phyloP scores from a whole-genome alignment of 2,888 invertebrate species.

The Mythimna impura region DNA sequence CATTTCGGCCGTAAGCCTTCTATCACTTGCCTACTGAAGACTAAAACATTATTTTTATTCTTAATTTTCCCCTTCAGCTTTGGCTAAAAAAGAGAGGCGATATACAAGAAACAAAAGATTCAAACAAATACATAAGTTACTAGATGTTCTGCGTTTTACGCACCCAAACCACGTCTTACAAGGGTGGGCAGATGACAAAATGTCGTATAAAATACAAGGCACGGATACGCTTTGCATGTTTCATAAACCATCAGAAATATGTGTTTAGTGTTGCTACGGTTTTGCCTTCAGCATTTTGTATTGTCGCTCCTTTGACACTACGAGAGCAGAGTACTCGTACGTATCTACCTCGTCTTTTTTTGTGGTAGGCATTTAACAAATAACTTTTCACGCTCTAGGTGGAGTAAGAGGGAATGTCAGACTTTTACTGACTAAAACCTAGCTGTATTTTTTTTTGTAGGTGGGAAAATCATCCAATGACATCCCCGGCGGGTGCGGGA shows the following conservation, averaged over 20 bases:
- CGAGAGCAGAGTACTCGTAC: background rate
- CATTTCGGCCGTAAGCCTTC: background rate
- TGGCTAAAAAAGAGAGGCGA: slow-evolving; percentile 50
- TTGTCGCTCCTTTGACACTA: slow-evolving; percentile 38
- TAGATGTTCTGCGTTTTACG: slow-evolving; percentile 69
- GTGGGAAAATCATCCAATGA: too few relatives aligned
- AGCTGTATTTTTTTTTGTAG: too few relatives aligned
- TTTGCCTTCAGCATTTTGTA: slow-evolving; percentile 62
- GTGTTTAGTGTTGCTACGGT: slow-evolving; percentile 75
- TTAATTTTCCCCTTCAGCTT: slow-evolving; percentile 22
- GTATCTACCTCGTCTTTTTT: background rate
- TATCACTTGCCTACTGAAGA: background rate
- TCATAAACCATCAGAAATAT: slow-evolving; percentile 80
- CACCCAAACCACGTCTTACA: slow-evolving; percentile 78
- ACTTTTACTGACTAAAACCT: too few relatives aligned
- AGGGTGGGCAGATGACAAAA: slow-evolving; percentile 84
- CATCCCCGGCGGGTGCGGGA: too few relatives aligned
- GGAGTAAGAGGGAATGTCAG: too few relatives aligned
- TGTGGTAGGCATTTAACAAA: too few relatives aligned
- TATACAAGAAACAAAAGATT: slow-evolving; percentile 61
- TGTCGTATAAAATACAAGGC: slow-evolving; percentile 82
- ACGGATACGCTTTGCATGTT: slow-evolving; percentile 79
- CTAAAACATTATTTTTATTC: slow-evolving; percentile 25
- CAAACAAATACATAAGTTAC: slow-evolving; percentile 63
- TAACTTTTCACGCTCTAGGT: too few relatives aligned